These are phyloP conservation scores for Mythimna lalbum DNA, from an alignment of 2,888 invertebrate genomes.

Conservation along the genomic window DNA sequence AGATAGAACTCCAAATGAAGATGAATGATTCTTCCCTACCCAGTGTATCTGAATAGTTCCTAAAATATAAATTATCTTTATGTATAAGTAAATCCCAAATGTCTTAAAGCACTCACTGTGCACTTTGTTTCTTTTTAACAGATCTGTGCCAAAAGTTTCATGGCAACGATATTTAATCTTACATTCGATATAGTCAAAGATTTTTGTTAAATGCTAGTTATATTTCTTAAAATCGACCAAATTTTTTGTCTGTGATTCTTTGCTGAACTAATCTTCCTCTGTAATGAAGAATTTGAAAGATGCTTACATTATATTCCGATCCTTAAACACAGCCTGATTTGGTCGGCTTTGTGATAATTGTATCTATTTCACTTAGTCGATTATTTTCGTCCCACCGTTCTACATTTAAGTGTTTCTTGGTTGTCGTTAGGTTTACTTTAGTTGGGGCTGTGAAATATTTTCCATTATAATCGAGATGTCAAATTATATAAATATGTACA, in stretches of 20 bases:
- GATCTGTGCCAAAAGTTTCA: slow-evolving; percentile 71
- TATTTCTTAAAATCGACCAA: slow-evolving; percentile 44
- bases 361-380: slow-evolving; percentile 2
- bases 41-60: slow-evolving; percentile 46
- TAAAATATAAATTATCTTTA: slow-evolving; percentile 46
- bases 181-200: slow-evolving; percentile 18
- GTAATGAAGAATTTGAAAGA: slow-evolving; percentile 1
- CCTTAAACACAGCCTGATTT: background rate
- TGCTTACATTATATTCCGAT: slow-evolving; percentile 3
- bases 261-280: background rate
- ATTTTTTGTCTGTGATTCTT: background rate
- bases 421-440: slow-evolving; percentile 60
- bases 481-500: slow-evolving; percentile 66
- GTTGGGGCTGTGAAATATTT: slow-evolving; percentile 71
- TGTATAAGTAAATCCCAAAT: slow-evolving; percentile 36
- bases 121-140: slow-evolving; percentile 50
- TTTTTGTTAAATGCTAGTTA: slow-evolving; percentile 19
- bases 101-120: slow-evolving; percentile 43
- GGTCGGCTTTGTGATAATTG: slow-evolving; percentile 41
- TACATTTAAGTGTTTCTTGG: slow-evolving; percentile 28
- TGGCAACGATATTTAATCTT: slow-evolving; percentile 62
- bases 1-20: background rate
- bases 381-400: slow-evolving; percentile 39
- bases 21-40: slow-evolving; percentile 6
- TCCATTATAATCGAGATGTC: slow-evolving; percentile 66